Conservation (phyloP, 2,797 vertebrate genomes). For the Garrulus glandarius region DNA sequence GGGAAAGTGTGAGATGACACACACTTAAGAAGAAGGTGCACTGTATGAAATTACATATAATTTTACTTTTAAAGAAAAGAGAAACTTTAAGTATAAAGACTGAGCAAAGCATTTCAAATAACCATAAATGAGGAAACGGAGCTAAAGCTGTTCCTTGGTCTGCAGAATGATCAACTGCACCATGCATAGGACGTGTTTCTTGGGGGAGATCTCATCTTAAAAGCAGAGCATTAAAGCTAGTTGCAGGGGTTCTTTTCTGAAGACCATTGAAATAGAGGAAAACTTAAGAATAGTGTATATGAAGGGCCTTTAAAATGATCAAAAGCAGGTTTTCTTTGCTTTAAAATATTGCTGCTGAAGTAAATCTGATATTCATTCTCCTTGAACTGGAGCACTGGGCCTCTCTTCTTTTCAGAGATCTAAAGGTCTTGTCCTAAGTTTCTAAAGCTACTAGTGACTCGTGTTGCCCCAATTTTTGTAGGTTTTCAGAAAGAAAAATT, state of each 20-base stretch:
- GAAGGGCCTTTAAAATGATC: slow-evolving; percentile 31
- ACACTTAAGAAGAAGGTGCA: neutral
- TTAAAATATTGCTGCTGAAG: slow-evolving; percentile 41
- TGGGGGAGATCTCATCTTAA: neutral
- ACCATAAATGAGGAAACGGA: neutral
- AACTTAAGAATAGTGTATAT: slow-evolving; percentile 21
- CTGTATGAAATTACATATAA: neutral
- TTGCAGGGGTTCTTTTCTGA: slow-evolving; percentile 45
- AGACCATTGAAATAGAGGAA: neutral
- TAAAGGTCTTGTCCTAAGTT: slow-evolving; percentile 46
- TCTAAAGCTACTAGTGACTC: slow-evolving; percentile 16
- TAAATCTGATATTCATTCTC: slow-evolving; percentile 22
- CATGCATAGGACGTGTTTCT: neutral
- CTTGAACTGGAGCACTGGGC: neutral
- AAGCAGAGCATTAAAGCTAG: slow-evolving; percentile 11
- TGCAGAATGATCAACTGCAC: neutral
- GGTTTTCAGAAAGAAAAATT: slow-evolving; percentile 16
- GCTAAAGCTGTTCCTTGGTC: neutral
- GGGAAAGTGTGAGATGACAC: neutral
- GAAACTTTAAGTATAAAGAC: neutral
- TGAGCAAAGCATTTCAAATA: neutral
- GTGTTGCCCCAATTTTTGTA: slow-evolving; percentile 24
- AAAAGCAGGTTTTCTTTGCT: slow-evolving; percentile 34
- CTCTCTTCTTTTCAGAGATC: slow-evolving; percentile 44
- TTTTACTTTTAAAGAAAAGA: neutral